Base-by-base conservation (phyloP, 2,888 invertebrate genomes). In the Apantesis nais region DNA sequence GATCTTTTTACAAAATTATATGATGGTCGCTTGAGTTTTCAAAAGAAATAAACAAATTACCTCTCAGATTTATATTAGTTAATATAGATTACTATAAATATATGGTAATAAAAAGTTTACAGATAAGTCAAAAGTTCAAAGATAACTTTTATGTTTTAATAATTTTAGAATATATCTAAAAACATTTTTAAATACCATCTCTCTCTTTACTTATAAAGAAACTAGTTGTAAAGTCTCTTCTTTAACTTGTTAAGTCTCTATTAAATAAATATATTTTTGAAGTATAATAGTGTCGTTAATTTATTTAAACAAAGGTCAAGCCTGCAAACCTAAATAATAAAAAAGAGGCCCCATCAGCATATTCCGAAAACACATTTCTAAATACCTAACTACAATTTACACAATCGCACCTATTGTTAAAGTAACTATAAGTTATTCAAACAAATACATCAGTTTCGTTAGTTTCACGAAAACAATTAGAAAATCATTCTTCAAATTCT, bases 401-500 rank as follows among this genome's bases (percentile, higher is more conserved):
- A 78, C 62, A 76, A 72, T 71, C 52, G 66, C 71, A 74, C 68
- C 41, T 65, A 73, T 71, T 78, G 73, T 70, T 44, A 44, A 66
- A 60, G 41, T 66, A 63, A 63, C 44, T 58, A 11, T 72, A 29
- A 68, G 37, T 63, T 63, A 72, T 62, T 48, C 37, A 34, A 67
- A 72, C 77, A 71, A 78, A 71, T 74, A 74, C 76, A 79, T 79
- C 74, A 81, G 77, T 75, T 72, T 70, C 74, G 72, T 75, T 79
- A 76, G 77, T 70, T 77, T 70, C 73, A 74, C 71, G 71, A 80
- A 80, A 85, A 83, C 80, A 87, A 86, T 85, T 86, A 77, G 81
- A 78, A 34, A 84, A 86, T 83, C 82, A 85, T 84, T 83, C 86
- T 86, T 81, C 74, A 85, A 89, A 89, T 93, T 91, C 89, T 82